These are phyloP conservation scores for Gobionotothen gibberifrons DNA, from an alignment of 2,797 vertebrate genomes.

Conservation along the genomic window DNA sequence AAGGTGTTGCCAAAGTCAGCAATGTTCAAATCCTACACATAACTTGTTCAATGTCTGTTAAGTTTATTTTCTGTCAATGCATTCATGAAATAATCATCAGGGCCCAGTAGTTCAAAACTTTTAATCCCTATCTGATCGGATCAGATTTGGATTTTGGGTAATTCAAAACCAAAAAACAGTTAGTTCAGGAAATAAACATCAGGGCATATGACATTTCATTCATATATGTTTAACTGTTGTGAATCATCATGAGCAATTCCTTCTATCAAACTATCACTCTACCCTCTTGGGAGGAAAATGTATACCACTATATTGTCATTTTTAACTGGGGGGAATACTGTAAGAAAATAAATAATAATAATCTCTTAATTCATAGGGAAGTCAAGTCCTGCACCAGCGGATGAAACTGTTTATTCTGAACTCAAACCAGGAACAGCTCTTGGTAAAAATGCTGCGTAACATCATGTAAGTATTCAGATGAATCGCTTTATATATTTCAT, in stretches of 20 bases:
- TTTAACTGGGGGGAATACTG: neutral
- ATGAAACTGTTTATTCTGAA: slow-evolving; percentile 26
- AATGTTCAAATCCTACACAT: neutral
- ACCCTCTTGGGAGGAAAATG: neutral
- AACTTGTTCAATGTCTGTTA: neutral
- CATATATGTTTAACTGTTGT: neutral
- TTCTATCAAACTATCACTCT: neutral
- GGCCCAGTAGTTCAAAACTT: too few relatives aligned
- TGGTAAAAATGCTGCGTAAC: slow-evolving; percentile 2
- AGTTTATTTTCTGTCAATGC: neutral
- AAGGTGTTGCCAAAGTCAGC: neutral
- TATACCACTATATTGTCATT: neutral
- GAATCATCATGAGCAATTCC: neutral
- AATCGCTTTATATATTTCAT: too few relatives aligned
- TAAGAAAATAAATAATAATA: too few relatives aligned
- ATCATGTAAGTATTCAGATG: neutral
- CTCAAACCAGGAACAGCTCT: slow-evolving; percentile 3
- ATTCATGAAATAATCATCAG: neutral
- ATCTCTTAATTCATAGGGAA: slow-evolving; percentile 6
- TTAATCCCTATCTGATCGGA: too few relatives aligned
- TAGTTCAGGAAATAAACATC: neutral
- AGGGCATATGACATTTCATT: neutral
- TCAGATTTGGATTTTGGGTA: too few relatives aligned
- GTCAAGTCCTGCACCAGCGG: neutral
- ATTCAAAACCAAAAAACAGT: too few relatives aligned